phyloP scores from a whole-genome alignment of 2,888 invertebrate genomes.

The Spilosoma lubricipeda region DNA sequence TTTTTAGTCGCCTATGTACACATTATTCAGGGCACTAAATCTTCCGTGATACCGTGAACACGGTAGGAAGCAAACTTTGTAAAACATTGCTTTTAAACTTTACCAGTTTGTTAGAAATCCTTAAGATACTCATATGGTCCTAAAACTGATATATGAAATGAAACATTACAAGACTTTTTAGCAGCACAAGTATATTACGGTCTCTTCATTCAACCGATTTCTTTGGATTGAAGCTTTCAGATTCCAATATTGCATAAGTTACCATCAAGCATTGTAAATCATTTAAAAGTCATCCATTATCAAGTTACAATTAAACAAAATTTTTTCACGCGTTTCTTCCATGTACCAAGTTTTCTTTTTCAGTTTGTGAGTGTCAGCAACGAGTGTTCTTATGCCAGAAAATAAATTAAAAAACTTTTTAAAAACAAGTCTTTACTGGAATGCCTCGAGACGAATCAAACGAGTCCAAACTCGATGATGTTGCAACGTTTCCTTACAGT shows the following conservation, averaged over 20 bases:
- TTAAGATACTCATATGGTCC: conserved; percentile 7
- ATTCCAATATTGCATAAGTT: too few relatives aligned
- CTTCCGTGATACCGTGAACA: conserved; percentile 15
- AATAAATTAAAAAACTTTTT: too few relatives aligned
- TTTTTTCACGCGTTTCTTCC: not conserved
- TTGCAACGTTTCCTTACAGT: too few relatives aligned
- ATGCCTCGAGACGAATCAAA: too few relatives aligned
- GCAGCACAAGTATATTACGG: not conserved
- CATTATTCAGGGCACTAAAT: conserved; percentile 23
- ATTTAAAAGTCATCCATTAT: not conserved
- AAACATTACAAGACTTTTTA: conserved; percentile 6
- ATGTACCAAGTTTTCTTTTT: not conserved
- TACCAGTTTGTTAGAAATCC: conserved; percentile 10
- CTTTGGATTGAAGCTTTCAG: too few relatives aligned
- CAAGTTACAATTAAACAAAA: too few relatives aligned
- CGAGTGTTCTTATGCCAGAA: too few relatives aligned
- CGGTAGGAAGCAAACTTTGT: conserved; percentile 13
- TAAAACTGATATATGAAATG: conserved; percentile 14
- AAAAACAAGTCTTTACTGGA: too few relatives aligned
- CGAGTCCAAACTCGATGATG: too few relatives aligned
- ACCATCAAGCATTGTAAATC: too few relatives aligned
- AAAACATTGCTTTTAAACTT: conserved; percentile 26
- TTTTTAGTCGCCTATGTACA: conserved; percentile 40
- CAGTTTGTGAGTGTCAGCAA: too few relatives aligned
- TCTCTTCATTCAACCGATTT: too few relatives aligned